Evolutionary conservation across 2,888 invertebrate species (phyloP).

Genomic region (Drosophila acutilabella): DNA sequence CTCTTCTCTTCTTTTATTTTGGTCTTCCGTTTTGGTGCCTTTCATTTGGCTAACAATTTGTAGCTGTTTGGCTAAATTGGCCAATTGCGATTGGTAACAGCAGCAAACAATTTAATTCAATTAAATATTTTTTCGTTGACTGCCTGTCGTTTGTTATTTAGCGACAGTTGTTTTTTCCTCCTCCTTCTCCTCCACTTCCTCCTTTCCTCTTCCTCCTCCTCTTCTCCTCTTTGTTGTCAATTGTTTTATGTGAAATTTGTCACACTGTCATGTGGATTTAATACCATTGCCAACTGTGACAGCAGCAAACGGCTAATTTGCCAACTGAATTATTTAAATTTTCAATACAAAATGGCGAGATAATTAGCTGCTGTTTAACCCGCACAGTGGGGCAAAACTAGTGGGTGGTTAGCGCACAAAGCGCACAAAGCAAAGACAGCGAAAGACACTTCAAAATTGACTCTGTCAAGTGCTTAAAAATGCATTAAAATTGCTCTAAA

Average conservation of each 20-base stretch:
- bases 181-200: not conserved
- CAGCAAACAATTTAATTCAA: constrained; percentile 83
- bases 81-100: constrained; percentile 81
- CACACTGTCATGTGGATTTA: constrained; percentile 77
- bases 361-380: constrained; percentile 52
- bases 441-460: constrained; percentile 3
- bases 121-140: constrained; percentile 77
- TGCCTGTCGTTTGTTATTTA: constrained; percentile 78
- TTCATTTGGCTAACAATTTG: constrained; percentile 77
- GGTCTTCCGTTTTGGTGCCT: constrained; percentile 43
- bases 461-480: constrained; percentile 21
- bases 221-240: constrained; percentile 38
- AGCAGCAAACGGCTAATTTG: constrained; percentile 53
- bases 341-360: constrained; percentile 72
- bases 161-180: constrained; percentile 69
- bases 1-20: not conserved
- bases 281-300: constrained; percentile 42
- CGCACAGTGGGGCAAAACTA: constrained; percentile 5
- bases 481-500: constrained; percentile 29
- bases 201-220: too few species aligned
- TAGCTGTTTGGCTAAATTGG: constrained; percentile 77
- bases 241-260: constrained; percentile 80
- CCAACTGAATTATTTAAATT: constrained; percentile 68
- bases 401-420: not conserved
- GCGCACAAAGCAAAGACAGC: not conserved